These are phyloP conservation scores for Pogonocichla stellata DNA, from an alignment of 2,113 vertebrate genomes.

Conservation along the genomic window DNA sequence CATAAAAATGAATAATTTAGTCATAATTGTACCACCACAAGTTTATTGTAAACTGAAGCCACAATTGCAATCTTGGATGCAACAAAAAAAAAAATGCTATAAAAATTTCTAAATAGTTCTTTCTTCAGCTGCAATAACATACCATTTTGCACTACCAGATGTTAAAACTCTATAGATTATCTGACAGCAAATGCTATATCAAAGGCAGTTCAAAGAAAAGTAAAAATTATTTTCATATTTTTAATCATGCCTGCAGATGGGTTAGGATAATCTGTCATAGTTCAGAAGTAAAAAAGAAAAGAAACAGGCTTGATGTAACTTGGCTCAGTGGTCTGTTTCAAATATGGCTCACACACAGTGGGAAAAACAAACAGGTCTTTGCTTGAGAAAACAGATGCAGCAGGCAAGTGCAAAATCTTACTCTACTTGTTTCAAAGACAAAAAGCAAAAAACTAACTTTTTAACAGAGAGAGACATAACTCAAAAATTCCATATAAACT, in stretches of 20 bases:
- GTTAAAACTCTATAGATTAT: slow-evolving; percentile 44
- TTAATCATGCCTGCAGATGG: slow-evolving; percentile 26
- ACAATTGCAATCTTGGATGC: slow-evolving; percentile 30
- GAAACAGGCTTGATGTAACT: slow-evolving; percentile 23
- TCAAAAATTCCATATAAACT: not conserved
- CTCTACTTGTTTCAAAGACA: not conserved
- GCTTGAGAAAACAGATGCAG: slow-evolving; percentile 53
- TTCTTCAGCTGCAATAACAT: slow-evolving; percentile 33
- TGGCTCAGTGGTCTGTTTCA: slow-evolving; percentile 51
- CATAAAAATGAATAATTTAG: slow-evolving; percentile 44
- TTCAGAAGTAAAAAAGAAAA: slow-evolving; percentile 46
- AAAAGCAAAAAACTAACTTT: not conserved
- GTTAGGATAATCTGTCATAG: slow-evolving; percentile 43
- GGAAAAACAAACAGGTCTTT: slow-evolving; percentile 52
- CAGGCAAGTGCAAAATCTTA: slow-evolving; percentile 43
- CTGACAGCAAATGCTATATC: slow-evolving; percentile 45
- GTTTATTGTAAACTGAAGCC: slow-evolving; percentile 50
- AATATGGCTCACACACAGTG: slow-evolving; percentile 38
- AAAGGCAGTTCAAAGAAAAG: slow-evolving; percentile 54
- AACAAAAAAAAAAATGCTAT: not conserved
- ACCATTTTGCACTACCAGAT: slow-evolving; percentile 50
- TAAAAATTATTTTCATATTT: slow-evolving; percentile 59
- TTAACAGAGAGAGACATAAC: not conserved
- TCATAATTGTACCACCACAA: slow-evolving; percentile 1
- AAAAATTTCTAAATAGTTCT: slow-evolving; percentile 31